A percentile compares a stretch with the other conserved stretches of the same genome.
phyloP scores from a whole-genome alignment of 2,113 vertebrate species.

The Gasterosteus nipponicus region DNA sequence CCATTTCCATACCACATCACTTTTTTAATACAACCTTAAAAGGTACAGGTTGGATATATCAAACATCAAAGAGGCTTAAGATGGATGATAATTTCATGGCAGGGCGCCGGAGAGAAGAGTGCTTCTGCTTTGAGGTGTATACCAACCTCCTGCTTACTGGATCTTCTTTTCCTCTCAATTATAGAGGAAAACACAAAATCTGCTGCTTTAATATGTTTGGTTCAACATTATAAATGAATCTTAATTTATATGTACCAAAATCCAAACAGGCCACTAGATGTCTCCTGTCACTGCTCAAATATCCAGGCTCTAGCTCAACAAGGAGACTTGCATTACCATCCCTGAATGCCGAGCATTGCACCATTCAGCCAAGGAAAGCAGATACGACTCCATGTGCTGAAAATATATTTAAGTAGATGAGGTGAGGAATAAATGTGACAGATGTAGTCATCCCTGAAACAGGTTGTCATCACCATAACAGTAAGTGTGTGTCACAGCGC shows the following conservation, averaged over 20 bases:
- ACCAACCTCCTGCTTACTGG: not conserved
- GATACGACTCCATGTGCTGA: slow-evolving; percentile 4
- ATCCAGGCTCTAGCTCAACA: not conserved
- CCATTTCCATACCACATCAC: slow-evolving; percentile 15
- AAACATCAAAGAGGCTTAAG: slow-evolving; percentile 5
- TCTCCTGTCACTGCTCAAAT: slow-evolving; percentile 66
- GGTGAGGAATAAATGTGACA: slow-evolving; percentile 1
- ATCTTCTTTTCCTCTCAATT: slow-evolving; percentile 6
- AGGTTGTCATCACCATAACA: slow-evolving; percentile 9
- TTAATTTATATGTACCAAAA: slow-evolving; percentile 1
- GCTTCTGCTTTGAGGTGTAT: slow-evolving; percentile 2
- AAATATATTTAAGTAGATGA: slow-evolving; percentile 8
- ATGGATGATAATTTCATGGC: not conserved
- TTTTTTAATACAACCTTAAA: slow-evolving; percentile 1
- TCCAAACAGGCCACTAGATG: slow-evolving; percentile 68
- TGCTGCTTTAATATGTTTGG: slow-evolving; percentile 19
- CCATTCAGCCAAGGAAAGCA: slow-evolving; percentile 15
- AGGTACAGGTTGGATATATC: not conserved
- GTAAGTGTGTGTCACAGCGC: not conserved
- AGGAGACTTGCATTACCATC: not conserved
- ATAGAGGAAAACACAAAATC: not conserved
- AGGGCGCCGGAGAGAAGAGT: slow-evolving; percentile 7
- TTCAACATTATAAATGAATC: not conserved
- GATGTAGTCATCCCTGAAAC: slow-evolving; percentile 21
- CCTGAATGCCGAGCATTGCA: slow-evolving; percentile 4